Evolutionary conservation across 2,797 vertebrate genomes (phyloP).

Genomic region (Gymnothorax reevesii): DNA sequence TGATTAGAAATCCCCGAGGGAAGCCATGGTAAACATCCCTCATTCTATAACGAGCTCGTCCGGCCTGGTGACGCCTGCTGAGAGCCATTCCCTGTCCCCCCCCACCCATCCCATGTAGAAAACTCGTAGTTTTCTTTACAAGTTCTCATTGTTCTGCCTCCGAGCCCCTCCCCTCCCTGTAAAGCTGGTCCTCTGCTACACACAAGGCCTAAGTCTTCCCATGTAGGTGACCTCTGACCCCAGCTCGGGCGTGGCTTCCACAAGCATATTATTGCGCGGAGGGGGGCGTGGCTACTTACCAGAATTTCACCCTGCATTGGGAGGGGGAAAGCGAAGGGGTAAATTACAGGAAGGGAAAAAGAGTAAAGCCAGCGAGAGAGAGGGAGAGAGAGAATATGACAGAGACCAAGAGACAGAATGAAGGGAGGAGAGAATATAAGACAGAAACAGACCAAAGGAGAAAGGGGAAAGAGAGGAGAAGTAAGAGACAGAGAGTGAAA

Average conservation of each 20-base stretch:
- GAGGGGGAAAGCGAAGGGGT: constrained; percentile 51
- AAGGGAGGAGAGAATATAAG: constrained; percentile 37
- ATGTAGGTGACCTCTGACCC: constrained; percentile 67
- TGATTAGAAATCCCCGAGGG: neutral
- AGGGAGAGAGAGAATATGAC: neutral
- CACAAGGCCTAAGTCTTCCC: constrained; percentile 68
- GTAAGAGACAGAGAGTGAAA: constrained; percentile 50
- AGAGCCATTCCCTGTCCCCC: neutral
- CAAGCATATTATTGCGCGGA: constrained; percentile 39
- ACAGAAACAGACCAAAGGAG: constrained; percentile 4
- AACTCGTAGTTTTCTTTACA: too few species aligned
- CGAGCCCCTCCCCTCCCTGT: constrained; percentile 32
- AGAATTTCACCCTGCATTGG: constrained; percentile 89
- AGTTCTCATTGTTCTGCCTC: neutral
- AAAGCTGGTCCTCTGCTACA: constrained; percentile 43
- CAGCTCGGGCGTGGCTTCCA: constrained; percentile 62
- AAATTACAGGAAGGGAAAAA: constrained; percentile 55
- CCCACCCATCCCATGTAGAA: neutral
- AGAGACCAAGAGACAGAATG: constrained; percentile 40
- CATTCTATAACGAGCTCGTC: neutral
- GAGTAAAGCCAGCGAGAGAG: constrained; percentile 41
- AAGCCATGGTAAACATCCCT: neutral
- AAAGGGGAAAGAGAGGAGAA: constrained; percentile 17
- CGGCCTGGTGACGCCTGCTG: neutral
- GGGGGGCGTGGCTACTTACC: constrained; percentile 85